phyloP scores from a whole-genome alignment of 2,113 vertebrate genomes.

The Phasianus colchicus region DNA sequence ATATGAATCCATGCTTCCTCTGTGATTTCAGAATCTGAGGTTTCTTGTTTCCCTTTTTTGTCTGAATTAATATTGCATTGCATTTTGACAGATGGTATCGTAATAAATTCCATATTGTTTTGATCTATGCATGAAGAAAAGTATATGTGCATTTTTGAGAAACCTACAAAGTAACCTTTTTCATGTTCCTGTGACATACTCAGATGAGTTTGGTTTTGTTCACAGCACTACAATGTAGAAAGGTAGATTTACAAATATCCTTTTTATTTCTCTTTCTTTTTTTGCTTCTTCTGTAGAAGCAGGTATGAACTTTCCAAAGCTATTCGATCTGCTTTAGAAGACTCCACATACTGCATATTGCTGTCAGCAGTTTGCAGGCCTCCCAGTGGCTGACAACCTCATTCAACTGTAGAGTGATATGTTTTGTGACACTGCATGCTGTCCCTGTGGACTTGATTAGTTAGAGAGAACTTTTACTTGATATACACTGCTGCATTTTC shows the following conservation, averaged over 20 bases:
- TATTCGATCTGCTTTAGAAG: neutral
- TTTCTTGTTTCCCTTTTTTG: neutral
- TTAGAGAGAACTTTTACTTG: slow-evolving; percentile 55
- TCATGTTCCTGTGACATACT: rapidly evolving
- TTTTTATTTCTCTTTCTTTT: neutral
- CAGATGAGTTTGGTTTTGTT: neutral
- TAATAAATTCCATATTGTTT: neutral
- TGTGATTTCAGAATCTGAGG: neutral
- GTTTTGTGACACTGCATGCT: slow-evolving; percentile 25
- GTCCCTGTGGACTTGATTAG: slow-evolving; percentile 55
- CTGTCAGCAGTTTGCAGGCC: slow-evolving; percentile 30
- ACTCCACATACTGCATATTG: neutral
- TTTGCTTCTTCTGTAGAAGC: neutral
- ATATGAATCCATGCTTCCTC: neutral
- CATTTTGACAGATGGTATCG: neutral
- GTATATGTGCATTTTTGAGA: neutral
- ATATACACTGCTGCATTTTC: slow-evolving; percentile 25
- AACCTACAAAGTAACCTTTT: neutral
- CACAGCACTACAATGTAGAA: neutral
- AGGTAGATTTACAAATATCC: neutral
- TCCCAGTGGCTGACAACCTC: slow-evolving; percentile 53
- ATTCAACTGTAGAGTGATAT: slow-evolving; percentile 26
- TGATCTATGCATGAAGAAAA: neutral
- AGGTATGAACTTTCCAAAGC: neutral
- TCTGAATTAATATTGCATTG: neutral